Conservation (phyloP, 2,888 invertebrate genomes). For the Colostygia pectinataria region DNA sequence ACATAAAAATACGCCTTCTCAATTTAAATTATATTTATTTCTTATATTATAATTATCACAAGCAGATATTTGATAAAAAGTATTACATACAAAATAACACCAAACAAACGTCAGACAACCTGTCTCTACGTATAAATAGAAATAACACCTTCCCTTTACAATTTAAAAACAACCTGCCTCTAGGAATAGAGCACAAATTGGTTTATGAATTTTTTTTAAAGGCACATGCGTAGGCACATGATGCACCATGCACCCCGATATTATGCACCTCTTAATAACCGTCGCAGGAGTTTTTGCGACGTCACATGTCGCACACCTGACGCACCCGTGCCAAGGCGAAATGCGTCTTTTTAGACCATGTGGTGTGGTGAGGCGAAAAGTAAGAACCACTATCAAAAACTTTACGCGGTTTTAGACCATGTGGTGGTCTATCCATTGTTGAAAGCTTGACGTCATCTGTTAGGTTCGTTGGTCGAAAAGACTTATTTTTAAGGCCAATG, state of each 20-base stretch:
- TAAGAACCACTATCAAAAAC: constrained; percentile 3
- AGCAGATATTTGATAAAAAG: too few relatives aligned
- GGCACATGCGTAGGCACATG: constrained; percentile 11
- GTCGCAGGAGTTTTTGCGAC: constrained; percentile 43
- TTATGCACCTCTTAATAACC: constrained; percentile 27
- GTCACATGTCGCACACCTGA: constrained; percentile 70
- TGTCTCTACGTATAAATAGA: too few relatives aligned
- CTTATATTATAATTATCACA: constrained; percentile 1
- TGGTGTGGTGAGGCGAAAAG: constrained; percentile 23
- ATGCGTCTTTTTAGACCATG: constrained; percentile 33
- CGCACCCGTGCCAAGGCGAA: constrained; percentile 50
- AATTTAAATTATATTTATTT: constrained; percentile 20
- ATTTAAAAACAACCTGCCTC: background rate
- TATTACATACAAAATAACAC: too few relatives aligned
- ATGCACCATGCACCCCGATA: constrained; percentile 15
- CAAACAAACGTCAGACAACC: too few relatives aligned
- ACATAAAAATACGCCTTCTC: constrained; percentile 18
- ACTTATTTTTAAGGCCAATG: background rate
- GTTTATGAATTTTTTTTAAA: constrained; percentile 10
- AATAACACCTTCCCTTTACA: too few relatives aligned
- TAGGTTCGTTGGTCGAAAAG: constrained; percentile 8
- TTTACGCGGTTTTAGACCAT: background rate
- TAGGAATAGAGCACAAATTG: constrained; percentile 10
- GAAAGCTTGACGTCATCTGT: constrained; percentile 12
- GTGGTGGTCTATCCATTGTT: constrained; percentile 13